Percentiles rank a stretch among this genome's conserved stretches.
Evolutionary conservation across 2,888 invertebrate species (phyloP).

Genomic region (Drosophila dives): DNA sequence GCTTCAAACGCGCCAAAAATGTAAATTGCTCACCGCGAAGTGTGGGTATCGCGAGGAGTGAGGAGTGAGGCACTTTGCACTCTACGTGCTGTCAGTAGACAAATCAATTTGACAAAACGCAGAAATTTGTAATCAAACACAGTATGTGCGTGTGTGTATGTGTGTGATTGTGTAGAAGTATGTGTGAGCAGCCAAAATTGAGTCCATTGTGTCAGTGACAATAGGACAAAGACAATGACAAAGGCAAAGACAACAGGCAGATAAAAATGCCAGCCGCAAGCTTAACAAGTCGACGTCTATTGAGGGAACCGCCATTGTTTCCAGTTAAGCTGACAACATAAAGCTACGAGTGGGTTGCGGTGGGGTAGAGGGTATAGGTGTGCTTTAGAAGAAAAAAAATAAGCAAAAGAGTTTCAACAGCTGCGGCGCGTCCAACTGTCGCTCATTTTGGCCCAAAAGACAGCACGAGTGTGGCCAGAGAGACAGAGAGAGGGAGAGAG

Average conservation of each 20-base stretch:
- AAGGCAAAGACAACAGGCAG: conserved; percentile 53
- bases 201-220: conserved; percentile 69
- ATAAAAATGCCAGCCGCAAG: conserved; percentile 76
- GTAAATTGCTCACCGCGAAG: conserved; percentile 57
- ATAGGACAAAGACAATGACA: conserved; percentile 55
- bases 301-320: conserved; percentile 50
- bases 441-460: conserved; percentile 35
- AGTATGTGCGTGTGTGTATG: conserved; percentile 1
- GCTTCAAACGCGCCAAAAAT: conserved; percentile 66
- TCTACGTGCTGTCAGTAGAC: conserved; percentile 57
- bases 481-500: background rate
- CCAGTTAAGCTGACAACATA: conserved; percentile 49
- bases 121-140: conserved; percentile 64
- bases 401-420: conserved; percentile 60
- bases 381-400: conserved; percentile 1
- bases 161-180: background rate
- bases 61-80: background rate
- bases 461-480: background rate
- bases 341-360: conserved; percentile 8
- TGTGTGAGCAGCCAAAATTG: conserved; percentile 46
- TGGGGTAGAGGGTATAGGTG: background rate
- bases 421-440: conserved; percentile 60
- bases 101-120: conserved; percentile 71
- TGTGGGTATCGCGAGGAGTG: background rate
- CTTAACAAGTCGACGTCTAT: conserved; percentile 46